A percentile compares a stretch with the other conserved stretches of the same genome.
phyloP scores from a whole-genome alignment of 2,113 vertebrate species.

The Petrocephalus microphthalmus region DNA sequence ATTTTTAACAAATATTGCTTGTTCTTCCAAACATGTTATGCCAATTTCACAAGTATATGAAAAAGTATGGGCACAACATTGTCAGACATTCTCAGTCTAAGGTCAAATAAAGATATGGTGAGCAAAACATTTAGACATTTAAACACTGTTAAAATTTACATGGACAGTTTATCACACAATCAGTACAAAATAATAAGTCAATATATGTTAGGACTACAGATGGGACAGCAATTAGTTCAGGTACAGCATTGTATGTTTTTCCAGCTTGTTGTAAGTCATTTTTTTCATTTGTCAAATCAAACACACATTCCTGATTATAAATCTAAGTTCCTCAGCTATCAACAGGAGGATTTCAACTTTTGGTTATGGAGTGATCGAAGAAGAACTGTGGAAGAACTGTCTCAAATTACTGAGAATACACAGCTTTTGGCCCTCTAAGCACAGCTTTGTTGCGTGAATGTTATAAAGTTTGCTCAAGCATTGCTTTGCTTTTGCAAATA shows the following conservation, averaged over 20 bases:
- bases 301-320: constrained; percentile 4
- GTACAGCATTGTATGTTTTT: constrained; percentile 22
- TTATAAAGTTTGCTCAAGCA: not conserved
- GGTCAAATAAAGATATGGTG: not conserved
- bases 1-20: not conserved
- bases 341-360: not conserved
- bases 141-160: not conserved
- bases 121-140: not conserved
- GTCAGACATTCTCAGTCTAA: not conserved
- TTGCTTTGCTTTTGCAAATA: not conserved
- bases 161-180: not conserved
- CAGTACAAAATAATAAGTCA: not conserved
- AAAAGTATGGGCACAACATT: not conserved
- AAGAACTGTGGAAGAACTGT: not conserved
- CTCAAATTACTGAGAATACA: not conserved
- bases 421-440: not conserved
- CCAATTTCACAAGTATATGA: constrained; percentile 7
- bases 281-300: not conserved
- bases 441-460: not conserved
- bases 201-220: not conserved
- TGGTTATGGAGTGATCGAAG: not conserved
- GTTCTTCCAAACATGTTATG: not conserved
- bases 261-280: not conserved
- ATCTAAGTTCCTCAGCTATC: not conserved
- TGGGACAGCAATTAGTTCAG: constrained; percentile 10